Evolutionary conservation across 2,113 vertebrate genomes (phyloP).

Genomic region (Alethe castanea): DNA sequence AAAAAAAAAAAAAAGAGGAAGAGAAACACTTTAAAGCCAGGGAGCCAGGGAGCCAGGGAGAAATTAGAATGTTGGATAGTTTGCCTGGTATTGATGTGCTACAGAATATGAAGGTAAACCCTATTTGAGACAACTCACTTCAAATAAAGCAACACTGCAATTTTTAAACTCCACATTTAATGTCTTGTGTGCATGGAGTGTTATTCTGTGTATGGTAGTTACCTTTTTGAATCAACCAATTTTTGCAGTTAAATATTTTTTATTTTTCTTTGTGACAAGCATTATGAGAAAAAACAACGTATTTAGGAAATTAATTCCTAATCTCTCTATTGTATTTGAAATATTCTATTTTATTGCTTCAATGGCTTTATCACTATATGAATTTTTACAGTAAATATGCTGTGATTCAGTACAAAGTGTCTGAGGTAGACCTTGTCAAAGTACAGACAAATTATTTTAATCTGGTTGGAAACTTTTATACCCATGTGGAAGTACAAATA

Average conservation of each 20-base stretch:
- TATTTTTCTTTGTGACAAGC: neutral
- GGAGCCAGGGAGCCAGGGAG: accelerated
- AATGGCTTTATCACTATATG: neutral
- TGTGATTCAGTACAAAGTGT: neutral
- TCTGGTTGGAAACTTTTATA: neutral
- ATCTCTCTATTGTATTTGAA: neutral
- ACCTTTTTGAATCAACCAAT: neutral
- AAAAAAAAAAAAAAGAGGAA: neutral
- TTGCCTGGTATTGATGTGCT: neutral
- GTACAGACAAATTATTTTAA: neutral
- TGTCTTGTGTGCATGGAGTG: neutral
- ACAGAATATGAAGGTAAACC: neutral
- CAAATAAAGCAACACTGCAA: neutral
- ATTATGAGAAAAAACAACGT: neutral
- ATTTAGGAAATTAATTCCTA: neutral
- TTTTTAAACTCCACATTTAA: neutral
- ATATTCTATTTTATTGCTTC: neutral
- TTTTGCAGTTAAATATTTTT: neutral
- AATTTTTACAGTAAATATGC: neutral
- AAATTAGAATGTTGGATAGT: too few species aligned
- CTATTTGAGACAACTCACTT: neutral
- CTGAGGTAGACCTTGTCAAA: neutral
- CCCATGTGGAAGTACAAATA: neutral
- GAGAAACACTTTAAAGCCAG: neutral
- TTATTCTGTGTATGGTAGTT: neutral